Base-by-base conservation (phyloP, 2,113 vertebrate genomes). In the Rousettus leschenaultii region DNA sequence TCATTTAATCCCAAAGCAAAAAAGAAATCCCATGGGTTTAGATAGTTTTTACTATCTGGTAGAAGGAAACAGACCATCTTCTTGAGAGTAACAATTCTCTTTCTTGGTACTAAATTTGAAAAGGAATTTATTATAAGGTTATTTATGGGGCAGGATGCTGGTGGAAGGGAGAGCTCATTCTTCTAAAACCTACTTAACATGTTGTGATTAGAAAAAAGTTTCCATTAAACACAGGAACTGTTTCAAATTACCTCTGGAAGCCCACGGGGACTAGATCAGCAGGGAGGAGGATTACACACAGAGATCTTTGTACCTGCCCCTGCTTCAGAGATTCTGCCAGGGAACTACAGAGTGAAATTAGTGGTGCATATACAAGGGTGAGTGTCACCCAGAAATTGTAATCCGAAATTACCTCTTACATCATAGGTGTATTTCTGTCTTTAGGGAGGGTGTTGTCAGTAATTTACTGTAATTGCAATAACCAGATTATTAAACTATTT, bases 151-250 rank as follows among this genome's bases (percentile, higher is more conserved):
- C 45, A 91, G 68, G 59, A 85, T 89, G n/a, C 91, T 89, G 48
- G 86, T 77, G 71, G 79, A 85, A 28, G 30, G 24, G 21, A 45
- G 45, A 66, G 53, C 33, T 63, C 61, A 74, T 91, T 95, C 35
- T 89, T 95, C 71, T 95, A 77, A 95, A 90, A 86, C 73, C 73
- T 86, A 85, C 38, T 95, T 96, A 96, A 66, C 55, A 51, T 95
- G 77, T 86, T 88, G 77, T 40, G 35, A 73, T 95, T 79, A 94
- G 73, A 10, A 6, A 45, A 89, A 95, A 74, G 18, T 75, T 94
- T 95, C 87, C 92, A 66, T 92, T 75, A 90, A 93, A 40, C 73
- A 75, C 87, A 96, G 83, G 13, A 82, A 43, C 78, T 78, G 3
- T 94, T 91, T 96, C 93, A 59, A 65, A 80, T 97, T 68, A 79